Evolutionary conservation across 2,888 invertebrate genomes (phyloP).

Genomic region (Laothoe populi): DNA sequence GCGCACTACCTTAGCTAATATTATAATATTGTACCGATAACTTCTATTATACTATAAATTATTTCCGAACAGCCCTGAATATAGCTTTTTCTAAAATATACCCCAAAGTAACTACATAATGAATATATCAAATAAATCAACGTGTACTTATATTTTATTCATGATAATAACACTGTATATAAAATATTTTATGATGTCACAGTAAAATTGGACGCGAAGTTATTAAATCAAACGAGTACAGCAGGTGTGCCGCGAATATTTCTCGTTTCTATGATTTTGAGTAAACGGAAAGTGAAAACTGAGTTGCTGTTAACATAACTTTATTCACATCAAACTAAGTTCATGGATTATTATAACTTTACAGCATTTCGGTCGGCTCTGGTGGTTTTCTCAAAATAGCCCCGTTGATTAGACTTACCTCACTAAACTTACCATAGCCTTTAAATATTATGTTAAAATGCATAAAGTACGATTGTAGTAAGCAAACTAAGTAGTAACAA

Average conservation of each 20-base stretch:
- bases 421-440: too few relatives aligned
- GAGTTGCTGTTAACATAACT: not conserved
- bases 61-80: not conserved
- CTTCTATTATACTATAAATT: not conserved
- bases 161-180: constrained; percentile 23
- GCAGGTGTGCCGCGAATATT: constrained; percentile 70
- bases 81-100: not conserved
- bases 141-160: constrained; percentile 12
- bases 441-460: too few relatives aligned
- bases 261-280: constrained; percentile 47
- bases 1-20: not conserved
- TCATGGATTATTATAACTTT: not conserved
- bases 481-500: too few relatives aligned
- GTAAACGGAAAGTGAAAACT: not conserved
- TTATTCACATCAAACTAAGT: not conserved
- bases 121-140: not conserved
- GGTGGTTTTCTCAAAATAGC: too few relatives aligned
- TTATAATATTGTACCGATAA: not conserved
- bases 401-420: too few relatives aligned
- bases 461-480: too few relatives aligned
- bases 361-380: too few relatives aligned
- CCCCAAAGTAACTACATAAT: not conserved
- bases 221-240: constrained; percentile 72
- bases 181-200: constrained; percentile 66
- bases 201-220: constrained; percentile 68